phyloP scores from a whole-genome alignment of 1,140 invertebrate genomes.

The Lordiphosa mommai region DNA sequence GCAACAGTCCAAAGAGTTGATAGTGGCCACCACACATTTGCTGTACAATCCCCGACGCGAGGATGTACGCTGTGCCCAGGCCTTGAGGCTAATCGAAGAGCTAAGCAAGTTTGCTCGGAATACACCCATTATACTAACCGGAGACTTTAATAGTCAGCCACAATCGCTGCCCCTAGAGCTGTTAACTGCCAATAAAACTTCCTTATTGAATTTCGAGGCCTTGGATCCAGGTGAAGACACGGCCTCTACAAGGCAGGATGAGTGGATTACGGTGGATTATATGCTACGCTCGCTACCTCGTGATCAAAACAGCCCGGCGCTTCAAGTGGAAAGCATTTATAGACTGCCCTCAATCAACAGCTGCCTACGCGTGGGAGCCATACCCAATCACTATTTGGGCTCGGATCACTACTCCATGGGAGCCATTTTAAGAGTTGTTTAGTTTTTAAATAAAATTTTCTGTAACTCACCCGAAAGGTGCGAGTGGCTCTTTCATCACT shows the following conservation, averaged over 20 bases:
- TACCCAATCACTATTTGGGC: constrained; percentile 87
- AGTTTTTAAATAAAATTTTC: constrained; percentile 6
- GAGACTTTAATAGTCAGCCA: constrained; percentile 93
- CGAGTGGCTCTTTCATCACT: constrained; percentile 54
- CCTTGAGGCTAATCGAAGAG: constrained; percentile 89
- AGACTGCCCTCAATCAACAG: constrained; percentile 83
- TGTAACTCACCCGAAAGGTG: constrained; percentile 64
- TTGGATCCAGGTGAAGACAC: constrained; percentile 72
- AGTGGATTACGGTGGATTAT: constrained; percentile 91
- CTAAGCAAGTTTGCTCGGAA: constrained; percentile 86
- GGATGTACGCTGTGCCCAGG: constrained; percentile 93
- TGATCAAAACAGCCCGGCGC: constrained; percentile 21
- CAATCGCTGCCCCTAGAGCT: constrained; percentile 84
- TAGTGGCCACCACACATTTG: constrained; percentile 96
- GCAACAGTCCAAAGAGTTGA: constrained; percentile 80
- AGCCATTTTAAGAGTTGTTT: constrained; percentile 50
- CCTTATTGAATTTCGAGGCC: constrained; percentile 36
- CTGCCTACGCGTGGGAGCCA: constrained; percentile 81
- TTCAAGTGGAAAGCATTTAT: constrained; percentile 80
- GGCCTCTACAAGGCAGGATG: constrained; percentile 87
- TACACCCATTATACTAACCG: constrained; percentile 90
- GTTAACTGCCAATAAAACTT: background rate
- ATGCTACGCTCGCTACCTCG: constrained; percentile 83
- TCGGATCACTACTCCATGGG: constrained; percentile 89
- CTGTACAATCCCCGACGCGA: constrained; percentile 93